Evolutionary conservation across 2,888 invertebrate genomes (phyloP).

Genomic region (Augiades crinisus): DNA sequence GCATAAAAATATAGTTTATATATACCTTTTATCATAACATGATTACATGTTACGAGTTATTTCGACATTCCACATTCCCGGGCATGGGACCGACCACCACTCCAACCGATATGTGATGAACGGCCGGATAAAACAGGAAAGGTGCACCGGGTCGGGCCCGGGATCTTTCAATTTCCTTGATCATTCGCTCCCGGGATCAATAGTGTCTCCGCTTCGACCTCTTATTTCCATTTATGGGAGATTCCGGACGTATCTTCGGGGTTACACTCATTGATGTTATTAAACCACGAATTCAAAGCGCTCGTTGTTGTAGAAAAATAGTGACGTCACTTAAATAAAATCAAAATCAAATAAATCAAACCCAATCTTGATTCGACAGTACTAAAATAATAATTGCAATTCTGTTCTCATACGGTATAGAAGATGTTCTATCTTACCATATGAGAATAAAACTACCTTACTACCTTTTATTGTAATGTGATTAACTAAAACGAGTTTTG

Average conservation of each 20-base stretch:
- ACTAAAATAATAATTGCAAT: too few species aligned
- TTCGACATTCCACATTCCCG: conserved; percentile 10
- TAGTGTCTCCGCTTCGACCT: conserved; percentile 14
- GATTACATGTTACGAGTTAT: conserved; percentile 1
- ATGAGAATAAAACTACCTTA: too few species aligned
- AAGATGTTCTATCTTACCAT: too few species aligned
- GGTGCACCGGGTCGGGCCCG: conserved; percentile 23
- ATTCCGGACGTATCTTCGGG: not conserved
- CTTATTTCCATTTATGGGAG: not conserved
- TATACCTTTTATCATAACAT: conserved; percentile 7
- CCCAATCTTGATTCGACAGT: too few species aligned
- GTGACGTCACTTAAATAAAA: too few species aligned
- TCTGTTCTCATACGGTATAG: too few species aligned
- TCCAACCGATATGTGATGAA: conserved; percentile 23
- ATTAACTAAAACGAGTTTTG: conserved; percentile 3
- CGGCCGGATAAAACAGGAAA: conserved; percentile 27
- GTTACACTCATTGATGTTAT: not conserved
- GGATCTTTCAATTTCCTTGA: conserved; percentile 32
- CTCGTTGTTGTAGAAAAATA: too few species aligned
- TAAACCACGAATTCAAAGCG: too few species aligned
- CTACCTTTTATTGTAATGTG: conserved; percentile 4
- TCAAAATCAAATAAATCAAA: too few species aligned
- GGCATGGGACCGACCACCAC: conserved; percentile 12
- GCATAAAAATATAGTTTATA: too few species aligned
- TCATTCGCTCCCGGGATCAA: conserved; percentile 27